phyloP scores from a whole-genome alignment of 2,797 vertebrate genomes.

The Lepilemur ruficaudatus region DNA sequence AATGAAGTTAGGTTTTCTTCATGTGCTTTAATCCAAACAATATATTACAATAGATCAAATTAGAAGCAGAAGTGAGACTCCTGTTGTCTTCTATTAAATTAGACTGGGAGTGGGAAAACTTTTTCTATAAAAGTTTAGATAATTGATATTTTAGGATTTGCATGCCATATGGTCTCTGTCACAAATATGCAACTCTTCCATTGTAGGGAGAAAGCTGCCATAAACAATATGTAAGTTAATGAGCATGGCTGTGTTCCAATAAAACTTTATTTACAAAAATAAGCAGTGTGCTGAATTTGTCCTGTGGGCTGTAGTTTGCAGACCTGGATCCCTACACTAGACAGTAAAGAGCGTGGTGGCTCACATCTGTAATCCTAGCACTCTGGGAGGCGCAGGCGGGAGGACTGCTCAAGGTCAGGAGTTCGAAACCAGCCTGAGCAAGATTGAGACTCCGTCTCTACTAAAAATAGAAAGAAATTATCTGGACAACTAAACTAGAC shows the following conservation, averaged over 20 bases:
- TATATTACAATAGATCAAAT: not conserved
- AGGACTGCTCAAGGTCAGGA: too few relatives aligned
- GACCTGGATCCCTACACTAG: not conserved
- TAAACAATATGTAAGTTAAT: not conserved
- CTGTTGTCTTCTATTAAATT: not conserved
- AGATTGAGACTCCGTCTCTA: too few relatives aligned
- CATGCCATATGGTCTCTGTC: not conserved
- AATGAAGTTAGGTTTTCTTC: not conserved
- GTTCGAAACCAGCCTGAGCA: too few relatives aligned
- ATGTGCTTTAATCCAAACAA: not conserved
- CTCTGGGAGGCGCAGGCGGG: too few relatives aligned
- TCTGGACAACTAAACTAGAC: not conserved
- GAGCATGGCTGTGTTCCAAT: not conserved
- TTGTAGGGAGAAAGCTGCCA: not conserved
- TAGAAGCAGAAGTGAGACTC: not conserved
- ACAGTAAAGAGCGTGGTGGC: not conserved
- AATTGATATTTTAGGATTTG: not conserved
- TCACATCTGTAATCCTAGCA: too few relatives aligned
- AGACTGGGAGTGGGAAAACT: not conserved
- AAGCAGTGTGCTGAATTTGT: not conserved
- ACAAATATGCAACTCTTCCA: not conserved
- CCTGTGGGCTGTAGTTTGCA: not conserved
- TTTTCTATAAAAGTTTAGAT: not conserved
- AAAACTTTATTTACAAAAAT: not conserved
- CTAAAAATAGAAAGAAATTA: too few relatives aligned